Percentiles rank a stretch among this genome's conserved stretches.
Evolutionary conservation across 1,140 invertebrate species (phyloP).

Genomic region (Protaetia brevitarsis): DNA sequence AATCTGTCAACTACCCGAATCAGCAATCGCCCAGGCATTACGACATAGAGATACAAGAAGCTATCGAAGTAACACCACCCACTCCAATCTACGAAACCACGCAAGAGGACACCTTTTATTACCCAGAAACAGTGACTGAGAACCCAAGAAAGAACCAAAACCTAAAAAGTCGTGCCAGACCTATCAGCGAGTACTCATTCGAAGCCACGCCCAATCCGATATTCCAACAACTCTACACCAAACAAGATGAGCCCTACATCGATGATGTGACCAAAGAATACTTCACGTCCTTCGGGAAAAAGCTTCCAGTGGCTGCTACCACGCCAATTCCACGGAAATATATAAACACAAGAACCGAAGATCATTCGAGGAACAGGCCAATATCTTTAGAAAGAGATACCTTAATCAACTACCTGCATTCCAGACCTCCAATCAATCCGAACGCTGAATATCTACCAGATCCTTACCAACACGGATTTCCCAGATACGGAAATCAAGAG

Average conservation of each 20-base stretch:
- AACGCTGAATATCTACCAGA: slow-evolving; percentile 63
- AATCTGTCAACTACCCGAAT: slow-evolving; percentile 51
- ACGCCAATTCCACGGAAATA: slow-evolving; percentile 46
- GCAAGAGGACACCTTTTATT: slow-evolving; percentile 10
- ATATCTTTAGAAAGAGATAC: slow-evolving; percentile 58
- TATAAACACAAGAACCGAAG: slow-evolving; percentile 22
- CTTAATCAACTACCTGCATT: slow-evolving; percentile 60
- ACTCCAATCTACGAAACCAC: slow-evolving; percentile 25
- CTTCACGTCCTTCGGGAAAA: slow-evolving; percentile 72
- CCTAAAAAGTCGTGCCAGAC: slow-evolving; percentile 22
- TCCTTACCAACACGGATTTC: not conserved
- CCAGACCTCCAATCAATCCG: slow-evolving; percentile 59
- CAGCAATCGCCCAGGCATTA: slow-evolving; percentile 53
- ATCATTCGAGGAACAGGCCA: not conserved
- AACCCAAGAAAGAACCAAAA: slow-evolving; percentile 23
- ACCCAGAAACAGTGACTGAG: not conserved
- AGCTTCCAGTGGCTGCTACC: slow-evolving; percentile 55
- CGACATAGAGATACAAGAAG: slow-evolving; percentile 52
- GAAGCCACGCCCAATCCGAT: slow-evolving; percentile 60
- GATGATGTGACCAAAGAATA: slow-evolving; percentile 76
- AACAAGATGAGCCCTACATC: slow-evolving; percentile 65
- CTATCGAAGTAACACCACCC: slow-evolving; percentile 41
- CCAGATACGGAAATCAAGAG: not conserved
- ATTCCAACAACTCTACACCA: slow-evolving; percentile 65
- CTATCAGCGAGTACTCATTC: slow-evolving; percentile 37